A percentile compares a stretch with the other conserved stretches of the same genome.
Conservation (phyloP, 2,797 vertebrate genomes). For the Brotula barbata region DNA sequence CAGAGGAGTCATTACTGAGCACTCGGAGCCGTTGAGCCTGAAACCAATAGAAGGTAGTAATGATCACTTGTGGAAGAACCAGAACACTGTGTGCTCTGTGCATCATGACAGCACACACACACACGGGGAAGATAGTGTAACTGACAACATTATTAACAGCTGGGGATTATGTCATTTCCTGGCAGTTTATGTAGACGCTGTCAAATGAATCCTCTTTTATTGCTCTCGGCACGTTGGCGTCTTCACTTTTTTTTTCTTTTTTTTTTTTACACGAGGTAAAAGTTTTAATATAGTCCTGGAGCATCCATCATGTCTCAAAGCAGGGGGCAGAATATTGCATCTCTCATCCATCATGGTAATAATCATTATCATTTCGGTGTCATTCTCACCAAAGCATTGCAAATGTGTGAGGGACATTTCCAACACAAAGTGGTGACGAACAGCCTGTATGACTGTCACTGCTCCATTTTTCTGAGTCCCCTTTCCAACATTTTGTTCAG, state of each 20-base stretch:
- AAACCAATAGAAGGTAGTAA: slow-evolving; percentile 38
- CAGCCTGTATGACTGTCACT: slow-evolving; percentile 16
- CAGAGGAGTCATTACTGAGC: slow-evolving; percentile 59
- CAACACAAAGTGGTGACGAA: slow-evolving; percentile 54
- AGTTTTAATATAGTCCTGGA: slow-evolving; percentile 15
- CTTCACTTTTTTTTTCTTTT: no score
- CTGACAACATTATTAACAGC: slow-evolving; percentile 9
- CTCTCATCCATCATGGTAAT: slow-evolving; percentile 53
- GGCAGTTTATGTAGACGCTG: slow-evolving; percentile 4
- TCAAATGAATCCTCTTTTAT: not conserved
- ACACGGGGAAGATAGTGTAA: not conserved
- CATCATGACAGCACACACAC: no score
- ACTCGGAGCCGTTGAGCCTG: slow-evolving; percentile 48
- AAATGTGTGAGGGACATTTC: slow-evolving; percentile 19
- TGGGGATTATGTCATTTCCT: not conserved
- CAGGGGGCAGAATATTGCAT: slow-evolving; percentile 15
- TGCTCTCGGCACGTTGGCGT: not conserved
- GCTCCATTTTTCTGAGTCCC: slow-evolving; percentile 30
- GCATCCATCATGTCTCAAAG: slow-evolving; percentile 27
- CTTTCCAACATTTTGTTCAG: slow-evolving; percentile 22
- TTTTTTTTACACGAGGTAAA: slow-evolving; percentile 14
- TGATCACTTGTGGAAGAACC: slow-evolving; percentile 44
- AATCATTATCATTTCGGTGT: slow-evolving; percentile 54
- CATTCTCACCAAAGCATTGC: slow-evolving; percentile 22
- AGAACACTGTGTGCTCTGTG: slow-evolving; percentile 24